A percentile compares a stretch with the other conserved stretches of the same genome.
Conservation (phyloP, 2,113 vertebrate genomes). For the Anser brachyrhynchus region DNA sequence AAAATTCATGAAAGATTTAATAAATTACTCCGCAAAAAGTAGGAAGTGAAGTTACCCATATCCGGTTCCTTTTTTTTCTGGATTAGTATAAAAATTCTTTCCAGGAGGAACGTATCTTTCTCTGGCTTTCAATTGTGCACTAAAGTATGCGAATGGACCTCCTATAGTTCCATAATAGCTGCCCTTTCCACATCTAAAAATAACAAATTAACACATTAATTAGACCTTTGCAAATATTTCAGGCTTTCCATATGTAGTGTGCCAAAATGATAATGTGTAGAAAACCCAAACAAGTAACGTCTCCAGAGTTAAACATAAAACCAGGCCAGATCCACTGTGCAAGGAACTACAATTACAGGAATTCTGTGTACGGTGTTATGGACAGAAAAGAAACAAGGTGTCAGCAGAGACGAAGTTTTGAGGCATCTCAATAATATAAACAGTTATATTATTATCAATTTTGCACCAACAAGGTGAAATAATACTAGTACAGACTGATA, state of each 20-base stretch:
- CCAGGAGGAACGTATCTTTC: constrained; percentile 74
- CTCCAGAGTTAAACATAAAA: background rate
- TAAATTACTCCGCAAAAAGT: background rate
- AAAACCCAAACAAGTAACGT: background rate
- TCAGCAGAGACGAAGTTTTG: background rate
- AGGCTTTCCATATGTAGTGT: background rate
- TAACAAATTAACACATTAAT: constrained; percentile 4
- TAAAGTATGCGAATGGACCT: constrained; percentile 80
- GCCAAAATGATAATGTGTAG: background rate
- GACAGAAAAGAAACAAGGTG: background rate
- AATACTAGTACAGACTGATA: background rate
- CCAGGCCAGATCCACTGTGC: background rate
- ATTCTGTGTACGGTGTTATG: background rate
- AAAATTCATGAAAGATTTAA: background rate
- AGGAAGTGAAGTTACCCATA: constrained; percentile 79
- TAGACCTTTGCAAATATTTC: background rate
- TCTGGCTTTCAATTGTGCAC: constrained; percentile 65
- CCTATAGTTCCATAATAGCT: constrained; percentile 87
- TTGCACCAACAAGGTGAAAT: background rate
- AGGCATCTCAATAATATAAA: background rate
- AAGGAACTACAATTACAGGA: background rate
- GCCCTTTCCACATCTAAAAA: constrained; percentile 80
- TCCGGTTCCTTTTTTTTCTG: constrained; percentile 87
- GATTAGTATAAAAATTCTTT: constrained; percentile 87
- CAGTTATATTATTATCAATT: background rate